Evolutionary conservation across 2,113 vertebrate genomes (phyloP), one percentile per base, ranked within the genome.

Genomic region (Urocitellus parryii): DNA sequence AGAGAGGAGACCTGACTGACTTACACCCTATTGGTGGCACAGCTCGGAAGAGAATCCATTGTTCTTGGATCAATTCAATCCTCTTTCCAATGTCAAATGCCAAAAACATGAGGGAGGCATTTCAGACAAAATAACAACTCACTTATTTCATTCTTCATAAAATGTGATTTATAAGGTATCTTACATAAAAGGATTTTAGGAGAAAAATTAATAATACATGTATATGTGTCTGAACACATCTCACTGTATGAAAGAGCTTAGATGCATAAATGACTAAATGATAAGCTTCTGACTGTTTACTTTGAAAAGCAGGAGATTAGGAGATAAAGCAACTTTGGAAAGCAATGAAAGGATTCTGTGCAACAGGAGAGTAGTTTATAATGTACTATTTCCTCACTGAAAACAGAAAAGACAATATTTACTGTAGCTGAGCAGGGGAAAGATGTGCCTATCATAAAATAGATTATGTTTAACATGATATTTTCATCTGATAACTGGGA

Each of bases 371-470:
- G 25, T 85, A 88, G 96, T 97, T 97, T 94, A 97, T 88, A 97
- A 96, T 90, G 95, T 32, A 90, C 91, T 97, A 97, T 97, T 98
- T 98, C 91, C 93, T 98, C 96, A 96, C 96, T 91, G 92, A 97
- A 97, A 97, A 85, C 79, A 83, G 76, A 95, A 97, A 97, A 97
- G 96, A 97, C 97, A 98, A 97, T 98, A 97, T 98, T 98, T 98
- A 97, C 86, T 93, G 96, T 98, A 94, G 96, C 95, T 96, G 91
- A 97, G 65, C 51, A n/a, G 93, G 89, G 86, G 90, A 97, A 97
- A 90, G 78, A 93, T 96, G 73, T 78, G 83, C 10, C 91, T 95
- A 98, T 97, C 97, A 97, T 97, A 90, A 98, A 97, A 97, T 80
- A 96, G 88, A 96, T 77, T 94, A 91, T 95, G 92, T 87, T 96